These are phyloP conservation scores for Aspidoscelis tigris DNA, from an alignment of 2,113 vertebrate species.

Conservation along the genomic window DNA sequence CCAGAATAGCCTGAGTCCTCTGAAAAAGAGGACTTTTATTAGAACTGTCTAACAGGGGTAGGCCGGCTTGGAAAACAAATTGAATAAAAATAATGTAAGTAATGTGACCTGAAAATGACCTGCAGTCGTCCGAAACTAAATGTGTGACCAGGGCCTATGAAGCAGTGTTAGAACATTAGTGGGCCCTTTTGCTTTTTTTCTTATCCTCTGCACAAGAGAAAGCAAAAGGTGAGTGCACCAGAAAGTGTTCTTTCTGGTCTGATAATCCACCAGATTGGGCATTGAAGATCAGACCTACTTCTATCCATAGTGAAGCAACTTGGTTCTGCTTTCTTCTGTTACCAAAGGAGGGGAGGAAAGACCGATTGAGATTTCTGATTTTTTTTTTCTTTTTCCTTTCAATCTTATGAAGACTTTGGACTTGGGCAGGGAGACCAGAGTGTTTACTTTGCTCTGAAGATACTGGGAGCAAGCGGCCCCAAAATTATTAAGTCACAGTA, in stretches of 20 bases:
- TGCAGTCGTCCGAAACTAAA: no score
- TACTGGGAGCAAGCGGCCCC: not conserved
- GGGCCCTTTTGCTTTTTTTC: no score
- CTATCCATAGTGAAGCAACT: no score
- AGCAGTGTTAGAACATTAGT: no score
- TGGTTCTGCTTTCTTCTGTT: conserved; percentile 1
- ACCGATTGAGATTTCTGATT: not conserved
- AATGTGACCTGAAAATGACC: no score
- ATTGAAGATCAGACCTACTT: not conserved
- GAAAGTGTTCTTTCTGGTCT: not conserved
- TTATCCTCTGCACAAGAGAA: not conserved
- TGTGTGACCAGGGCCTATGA: no score
- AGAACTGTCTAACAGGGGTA: no score
- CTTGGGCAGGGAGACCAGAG: not conserved
- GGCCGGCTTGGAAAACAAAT: no score
- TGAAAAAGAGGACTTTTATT: no score
- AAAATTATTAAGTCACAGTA: not conserved
- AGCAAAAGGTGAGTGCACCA: not conserved
- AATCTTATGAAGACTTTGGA: not conserved
- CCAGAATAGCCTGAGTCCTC: no score
- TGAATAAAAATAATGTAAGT: no score
- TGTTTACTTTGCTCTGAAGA: not conserved
- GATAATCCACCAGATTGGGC: not conserved
- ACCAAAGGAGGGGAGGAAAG: not conserved
- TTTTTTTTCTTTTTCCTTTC: not conserved